These are phyloP conservation scores for Pagetopsis macropterus DNA, from an alignment of 2,797 vertebrate species.

Conservation along the genomic window DNA sequence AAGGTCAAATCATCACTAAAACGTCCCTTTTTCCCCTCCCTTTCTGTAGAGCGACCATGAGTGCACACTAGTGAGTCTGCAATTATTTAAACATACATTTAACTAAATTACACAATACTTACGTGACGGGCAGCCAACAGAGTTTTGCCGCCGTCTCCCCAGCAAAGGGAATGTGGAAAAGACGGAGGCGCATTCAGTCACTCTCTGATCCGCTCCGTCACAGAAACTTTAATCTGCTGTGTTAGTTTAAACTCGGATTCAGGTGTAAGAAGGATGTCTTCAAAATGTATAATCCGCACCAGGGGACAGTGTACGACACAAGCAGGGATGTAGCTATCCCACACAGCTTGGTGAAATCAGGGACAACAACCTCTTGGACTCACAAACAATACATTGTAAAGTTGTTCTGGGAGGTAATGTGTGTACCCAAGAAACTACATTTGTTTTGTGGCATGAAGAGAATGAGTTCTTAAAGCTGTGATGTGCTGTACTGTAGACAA, in stretches of 20 bases:
- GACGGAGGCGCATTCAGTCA: too few relatives aligned
- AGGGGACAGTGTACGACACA: neutral
- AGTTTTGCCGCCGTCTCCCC: too few relatives aligned
- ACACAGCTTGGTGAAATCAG: neutral
- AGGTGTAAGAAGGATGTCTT: slow-evolving; percentile 14
- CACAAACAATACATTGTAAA: neutral
- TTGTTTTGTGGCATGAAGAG: slow-evolving; percentile 1
- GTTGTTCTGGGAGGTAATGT: neutral
- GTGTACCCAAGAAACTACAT: neutral
- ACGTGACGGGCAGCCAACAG: too few relatives aligned
- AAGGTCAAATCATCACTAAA: too few relatives aligned
- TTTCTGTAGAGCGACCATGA: too few relatives aligned
- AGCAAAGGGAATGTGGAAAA: too few relatives aligned
- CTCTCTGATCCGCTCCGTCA: too few relatives aligned
- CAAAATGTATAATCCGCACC: slow-evolving; percentile 11
- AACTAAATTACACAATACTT: too few relatives aligned
- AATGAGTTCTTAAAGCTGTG: slow-evolving; percentile 29
- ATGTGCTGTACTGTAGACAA: slow-evolving; percentile 21
- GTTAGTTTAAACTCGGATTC: slow-evolving; percentile 21
- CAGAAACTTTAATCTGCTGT: slow-evolving; percentile 39
- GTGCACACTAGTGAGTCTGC: too few relatives aligned
- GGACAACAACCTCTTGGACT: slow-evolving; percentile 7
- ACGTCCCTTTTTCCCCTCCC: too few relatives aligned
- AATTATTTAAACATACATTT: too few relatives aligned
- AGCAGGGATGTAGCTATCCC: neutral